These are phyloP conservation scores for Pempheris klunzingeri DNA, from an alignment of 2,797 vertebrate species.

Conservation along the genomic window DNA sequence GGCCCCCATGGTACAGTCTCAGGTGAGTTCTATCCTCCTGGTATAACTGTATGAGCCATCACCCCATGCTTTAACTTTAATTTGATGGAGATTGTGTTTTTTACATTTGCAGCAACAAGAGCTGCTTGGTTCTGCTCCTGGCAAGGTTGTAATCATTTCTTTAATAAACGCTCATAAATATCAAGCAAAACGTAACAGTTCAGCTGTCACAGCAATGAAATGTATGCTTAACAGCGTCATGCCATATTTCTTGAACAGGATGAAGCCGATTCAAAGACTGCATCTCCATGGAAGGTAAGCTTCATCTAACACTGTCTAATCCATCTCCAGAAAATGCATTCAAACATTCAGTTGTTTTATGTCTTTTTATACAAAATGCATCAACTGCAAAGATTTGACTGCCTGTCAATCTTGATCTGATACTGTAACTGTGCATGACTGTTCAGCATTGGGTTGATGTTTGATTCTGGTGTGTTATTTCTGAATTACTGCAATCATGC, in stretches of 20 bases:
- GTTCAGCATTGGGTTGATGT: slow-evolving; percentile 45
- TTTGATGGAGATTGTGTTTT: neutral
- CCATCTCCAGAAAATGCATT: neutral
- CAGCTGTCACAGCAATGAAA: neutral
- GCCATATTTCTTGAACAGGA: slow-evolving; percentile 85
- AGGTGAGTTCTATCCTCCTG: slow-evolving; percentile 65
- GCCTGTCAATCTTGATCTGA: slow-evolving; percentile 32
- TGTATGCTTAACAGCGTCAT: neutral
- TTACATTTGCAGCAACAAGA: slow-evolving; percentile 83
- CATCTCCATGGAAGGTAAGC: slow-evolving; percentile 98
- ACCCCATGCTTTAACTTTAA: neutral
- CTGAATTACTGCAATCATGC: slow-evolving; percentile 42
- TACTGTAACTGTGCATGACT: slow-evolving; percentile 37
- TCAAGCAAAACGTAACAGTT: neutral
- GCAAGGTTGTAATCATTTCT: slow-evolving; percentile 74
- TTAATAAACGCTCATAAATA: neutral
- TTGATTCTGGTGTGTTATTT: slow-evolving; percentile 26
- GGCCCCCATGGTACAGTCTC: slow-evolving; percentile 88
- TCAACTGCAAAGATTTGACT: slow-evolving; percentile 35
- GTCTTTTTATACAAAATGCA: slow-evolving; percentile 29
- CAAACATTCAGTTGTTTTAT: slow-evolving; percentile 9
- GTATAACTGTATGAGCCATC: neutral
- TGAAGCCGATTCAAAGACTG: slow-evolving; percentile 93
- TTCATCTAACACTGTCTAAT: neutral
- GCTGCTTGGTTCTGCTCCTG: slow-evolving; percentile 79